Base-by-base conservation (phyloP, 2,797 vertebrate genomes). In the Phoxinus dragarum region DNA sequence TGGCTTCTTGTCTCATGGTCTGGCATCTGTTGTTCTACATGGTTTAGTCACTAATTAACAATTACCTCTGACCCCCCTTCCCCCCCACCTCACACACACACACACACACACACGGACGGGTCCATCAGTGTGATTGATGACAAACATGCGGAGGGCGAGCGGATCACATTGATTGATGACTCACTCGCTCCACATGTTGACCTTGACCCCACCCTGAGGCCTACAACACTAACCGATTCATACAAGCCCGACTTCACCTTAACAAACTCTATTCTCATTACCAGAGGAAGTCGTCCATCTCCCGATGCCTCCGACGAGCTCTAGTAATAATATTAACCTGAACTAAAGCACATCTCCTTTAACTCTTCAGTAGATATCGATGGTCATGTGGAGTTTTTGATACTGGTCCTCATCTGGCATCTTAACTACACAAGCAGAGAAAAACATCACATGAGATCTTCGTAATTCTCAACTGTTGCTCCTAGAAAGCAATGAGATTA, bases 71-170 rank as follows among this genome's bases (percentile, higher is more conserved):
- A 68, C 84, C 76, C 85, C n/a, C 72, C 73, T 21, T 17, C 21
- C 31, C 17, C 17, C 49, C 8, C 54, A 0, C 56, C 9, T 6
- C 54, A 2, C 12, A 4, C 40, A 9, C 40, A 10, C 42, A 1
- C 44, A 12, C 47, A 16, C 52, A 38, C 34, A 64, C 14, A 75
- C 21, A 54, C 19, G 66, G 12, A 64, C 40, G 8, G 82, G 91
- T 88, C 88, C 90, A 92, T 93, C 93, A 93, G 88, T 0, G 54
- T 95, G 95, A 95, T 95, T 91, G 93, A 95, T 95, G 94, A 93
- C 93, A 88, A 93, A 94, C 94, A 95, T 94, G 93, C 91, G 93
- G 94, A 90, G 90, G 91, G 87, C 92, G 93, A 14, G 69, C 90
- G 86, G 92, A 93, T 93, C 94, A 86, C 84, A 47, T 36, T 94